Conservation (phyloP, 2,888 invertebrate genomes). For the Meganola albula region DNA sequence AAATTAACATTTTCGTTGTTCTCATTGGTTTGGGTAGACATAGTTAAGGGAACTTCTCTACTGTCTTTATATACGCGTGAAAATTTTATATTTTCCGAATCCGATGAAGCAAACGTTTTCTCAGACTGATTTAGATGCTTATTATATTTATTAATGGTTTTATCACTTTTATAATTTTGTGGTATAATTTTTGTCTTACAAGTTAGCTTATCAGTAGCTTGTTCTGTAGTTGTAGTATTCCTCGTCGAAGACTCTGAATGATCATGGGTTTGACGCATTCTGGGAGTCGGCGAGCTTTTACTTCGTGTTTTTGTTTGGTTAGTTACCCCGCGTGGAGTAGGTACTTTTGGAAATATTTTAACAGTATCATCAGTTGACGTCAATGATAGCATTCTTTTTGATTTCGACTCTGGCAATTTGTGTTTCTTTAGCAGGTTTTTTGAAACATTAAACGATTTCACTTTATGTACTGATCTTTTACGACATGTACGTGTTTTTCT, state of each 20-base stretch:
- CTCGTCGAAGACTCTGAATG: conserved; percentile 18
- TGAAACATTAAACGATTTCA: conserved; percentile 65
- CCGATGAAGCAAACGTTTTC: conserved; percentile 28
- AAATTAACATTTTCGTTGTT: conserved; percentile 48
- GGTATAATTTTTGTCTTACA: conserved; percentile 3
- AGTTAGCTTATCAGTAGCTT: conserved; percentile 2
- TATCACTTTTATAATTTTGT: conserved; percentile 1
- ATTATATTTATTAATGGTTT: conserved; percentile 3
- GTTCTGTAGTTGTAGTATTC: conserved; percentile 9
- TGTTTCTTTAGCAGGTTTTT: conserved; percentile 39
- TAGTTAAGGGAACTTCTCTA: conserved; percentile 33
- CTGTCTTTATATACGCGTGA: conserved; percentile 19
- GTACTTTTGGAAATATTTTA: conserved; percentile 12
- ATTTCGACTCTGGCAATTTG: conserved; percentile 10
- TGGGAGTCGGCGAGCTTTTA: conserved; percentile 43
- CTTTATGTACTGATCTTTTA: conserved; percentile 53
- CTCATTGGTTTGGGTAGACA: conserved; percentile 55
- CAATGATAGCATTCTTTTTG: conserved; percentile 20
- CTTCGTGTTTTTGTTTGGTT: conserved; percentile 28
- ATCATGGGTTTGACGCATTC: conserved; percentile 16
- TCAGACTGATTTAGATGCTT: neutral
- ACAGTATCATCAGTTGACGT: conserved; percentile 30
- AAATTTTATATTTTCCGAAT: conserved; percentile 31
- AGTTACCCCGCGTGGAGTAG: conserved; percentile 7
- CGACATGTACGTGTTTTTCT: conserved; percentile 24